These are phyloP conservation scores for Onychostoma macrolepis DNA, from an alignment of 2,113 vertebrate genomes.

Conservation along the genomic window DNA sequence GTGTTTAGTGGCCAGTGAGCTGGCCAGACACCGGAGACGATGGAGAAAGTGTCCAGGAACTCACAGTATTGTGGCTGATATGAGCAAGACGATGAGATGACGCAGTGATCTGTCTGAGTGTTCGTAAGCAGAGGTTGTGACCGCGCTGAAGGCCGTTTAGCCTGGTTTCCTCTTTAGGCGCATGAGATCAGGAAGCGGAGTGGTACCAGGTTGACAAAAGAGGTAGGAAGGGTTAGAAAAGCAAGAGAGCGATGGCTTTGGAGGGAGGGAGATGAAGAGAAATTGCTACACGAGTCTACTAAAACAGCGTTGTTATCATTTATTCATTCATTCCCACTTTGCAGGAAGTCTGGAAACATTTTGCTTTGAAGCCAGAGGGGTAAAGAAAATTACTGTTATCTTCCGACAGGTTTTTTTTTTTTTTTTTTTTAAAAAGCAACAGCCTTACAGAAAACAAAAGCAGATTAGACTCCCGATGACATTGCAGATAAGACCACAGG, in stretches of 20 bases:
- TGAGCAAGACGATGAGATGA: constrained; percentile 19
- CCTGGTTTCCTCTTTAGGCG: background rate
- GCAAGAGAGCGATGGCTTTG: background rate
- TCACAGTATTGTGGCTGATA: background rate
- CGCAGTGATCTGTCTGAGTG: constrained; percentile 6
- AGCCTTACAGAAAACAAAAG: constrained; percentile 25
- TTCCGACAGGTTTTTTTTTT: constrained; percentile 29
- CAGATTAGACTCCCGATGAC: constrained; percentile 49
- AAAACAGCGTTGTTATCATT: constrained; percentile 37
- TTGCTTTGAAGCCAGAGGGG: constrained; percentile 22
- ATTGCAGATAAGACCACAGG: constrained; percentile 40
- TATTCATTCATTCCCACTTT: constrained; percentile 43
- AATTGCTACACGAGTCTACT: background rate
- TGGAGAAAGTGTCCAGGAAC: background rate
- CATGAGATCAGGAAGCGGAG: background rate
- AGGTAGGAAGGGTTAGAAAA: background rate
- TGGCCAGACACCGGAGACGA: background rate
- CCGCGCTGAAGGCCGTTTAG: constrained; percentile 2
- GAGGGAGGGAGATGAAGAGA: background rate
- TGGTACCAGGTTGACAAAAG: background rate
- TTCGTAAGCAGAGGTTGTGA: constrained; percentile 14
- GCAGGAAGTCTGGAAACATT: constrained; percentile 32
- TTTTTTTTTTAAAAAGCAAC: background rate
- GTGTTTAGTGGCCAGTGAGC: background rate
- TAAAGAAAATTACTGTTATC: constrained; percentile 39